phyloP scores from a whole-genome alignment of 2,113 vertebrate species.

The Rafetus swinhoei region DNA sequence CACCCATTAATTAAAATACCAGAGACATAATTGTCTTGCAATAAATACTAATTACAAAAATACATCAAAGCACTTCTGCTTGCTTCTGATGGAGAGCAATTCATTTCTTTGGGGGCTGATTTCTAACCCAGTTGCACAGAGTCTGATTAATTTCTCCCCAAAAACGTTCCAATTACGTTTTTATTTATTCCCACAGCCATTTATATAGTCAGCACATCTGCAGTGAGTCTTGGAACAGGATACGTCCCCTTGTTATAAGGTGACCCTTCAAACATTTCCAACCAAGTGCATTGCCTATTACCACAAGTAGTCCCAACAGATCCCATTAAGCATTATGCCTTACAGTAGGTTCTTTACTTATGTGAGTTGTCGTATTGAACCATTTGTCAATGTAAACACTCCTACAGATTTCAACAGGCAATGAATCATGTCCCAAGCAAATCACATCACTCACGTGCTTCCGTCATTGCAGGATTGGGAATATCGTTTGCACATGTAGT shows the following conservation, averaged over 20 bases:
- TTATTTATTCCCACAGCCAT: neutral
- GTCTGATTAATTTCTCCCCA: neutral
- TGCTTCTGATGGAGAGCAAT: slow-evolving; percentile 65
- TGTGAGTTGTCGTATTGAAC: neutral
- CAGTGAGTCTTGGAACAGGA: neutral
- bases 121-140: slow-evolving; percentile 56
- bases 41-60: slow-evolving; percentile 79
- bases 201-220: neutral
- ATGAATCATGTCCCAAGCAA: neutral
- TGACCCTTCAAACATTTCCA: neutral
- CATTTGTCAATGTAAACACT: neutral
- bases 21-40: slow-evolving; percentile 69
- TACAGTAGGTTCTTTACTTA: neutral
- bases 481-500: accelerated
- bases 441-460: neutral
- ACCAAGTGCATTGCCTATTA: neutral
- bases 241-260: neutral
- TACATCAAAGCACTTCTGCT: slow-evolving; percentile 71
- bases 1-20: slow-evolving; percentile 79
- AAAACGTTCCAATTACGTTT: neutral
- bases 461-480: accelerated
- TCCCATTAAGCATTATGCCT: neutral
- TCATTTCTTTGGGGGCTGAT: slow-evolving; percentile 30
- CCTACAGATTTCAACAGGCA: neutral
- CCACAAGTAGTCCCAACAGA: accelerated